phyloP scores from a whole-genome alignment of 2,797 vertebrate species.

The Sternarchorhynchus goeldii region DNA sequence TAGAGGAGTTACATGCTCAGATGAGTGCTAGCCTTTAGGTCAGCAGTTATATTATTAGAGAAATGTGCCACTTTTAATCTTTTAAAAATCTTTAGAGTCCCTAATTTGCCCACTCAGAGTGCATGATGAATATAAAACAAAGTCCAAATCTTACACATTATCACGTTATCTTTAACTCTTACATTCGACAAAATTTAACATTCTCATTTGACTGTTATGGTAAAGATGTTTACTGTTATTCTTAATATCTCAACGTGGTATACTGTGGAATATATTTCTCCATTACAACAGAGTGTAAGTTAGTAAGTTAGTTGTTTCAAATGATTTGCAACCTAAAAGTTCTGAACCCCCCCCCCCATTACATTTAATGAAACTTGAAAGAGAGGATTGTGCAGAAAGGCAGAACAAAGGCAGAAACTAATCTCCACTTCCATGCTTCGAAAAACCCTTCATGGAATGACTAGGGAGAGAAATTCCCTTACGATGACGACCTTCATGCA shows the following conservation, averaged over 20 bases:
- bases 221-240: slow-evolving; percentile 13
- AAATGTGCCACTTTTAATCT: neutral
- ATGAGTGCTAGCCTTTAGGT: slow-evolving; percentile 5
- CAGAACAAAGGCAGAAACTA: slow-evolving; percentile 6
- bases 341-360: slow-evolving; percentile 1
- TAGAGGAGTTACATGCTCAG: neutral
- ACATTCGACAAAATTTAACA: neutral
- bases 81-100: neutral
- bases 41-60: neutral
- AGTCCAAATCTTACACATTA: slow-evolving; percentile 7
- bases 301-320: neutral
- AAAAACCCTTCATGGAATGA: slow-evolving; percentile 12
- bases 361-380: slow-evolving; percentile 21
- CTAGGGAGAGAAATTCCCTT: slow-evolving; percentile 24
- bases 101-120: neutral
- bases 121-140: neutral
- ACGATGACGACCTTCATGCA: slow-evolving; percentile 35
- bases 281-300: neutral
- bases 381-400: slow-evolving; percentile 29
- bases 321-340: neutral
- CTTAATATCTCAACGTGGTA: slow-evolving; percentile 7
- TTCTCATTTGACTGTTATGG: neutral
- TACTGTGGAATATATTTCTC: slow-evolving; percentile 6
- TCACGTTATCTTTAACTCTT: neutral
- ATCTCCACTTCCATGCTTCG: slow-evolving; percentile 14